Percentiles rank a stretch among this genome's conserved stretches.
phyloP scores from a whole-genome alignment of 2,797 vertebrate species.

The Diceros bicornis region DNA sequence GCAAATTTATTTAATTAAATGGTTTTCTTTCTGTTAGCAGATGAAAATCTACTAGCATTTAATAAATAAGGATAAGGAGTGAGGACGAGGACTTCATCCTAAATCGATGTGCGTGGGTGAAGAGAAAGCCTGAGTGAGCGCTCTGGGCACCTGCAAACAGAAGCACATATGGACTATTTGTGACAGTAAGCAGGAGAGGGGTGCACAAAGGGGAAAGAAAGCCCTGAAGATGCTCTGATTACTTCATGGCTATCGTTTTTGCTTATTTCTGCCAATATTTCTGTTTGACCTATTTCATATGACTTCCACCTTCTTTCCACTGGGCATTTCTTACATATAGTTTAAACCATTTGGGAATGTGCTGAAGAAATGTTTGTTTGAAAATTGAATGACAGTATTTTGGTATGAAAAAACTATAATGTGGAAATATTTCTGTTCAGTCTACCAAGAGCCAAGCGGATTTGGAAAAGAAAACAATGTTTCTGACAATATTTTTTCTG shows the following conservation, averaged over 20 bases:
- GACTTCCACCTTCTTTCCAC: not conserved
- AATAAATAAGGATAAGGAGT: constrained; percentile 4
- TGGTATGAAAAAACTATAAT: constrained; percentile 46
- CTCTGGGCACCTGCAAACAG: not conserved
- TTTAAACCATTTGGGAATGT: constrained; percentile 51
- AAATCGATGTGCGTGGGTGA: not conserved
- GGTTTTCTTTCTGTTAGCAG: not conserved
- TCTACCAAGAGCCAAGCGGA: constrained; percentile 53
- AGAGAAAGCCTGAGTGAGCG: not conserved
- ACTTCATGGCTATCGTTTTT: not conserved
- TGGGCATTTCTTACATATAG: constrained; percentile 13
- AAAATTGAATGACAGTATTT: constrained; percentile 71
- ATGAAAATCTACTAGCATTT: not conserved
- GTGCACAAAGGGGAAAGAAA: not conserved
- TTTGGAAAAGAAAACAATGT: constrained; percentile 21
- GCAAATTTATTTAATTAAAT: constrained; percentile 26
- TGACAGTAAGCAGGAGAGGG: not conserved
- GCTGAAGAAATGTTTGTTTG: constrained; percentile 54
- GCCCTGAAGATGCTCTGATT: not conserved
- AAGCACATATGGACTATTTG: not conserved
- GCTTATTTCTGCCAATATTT: constrained; percentile 58
- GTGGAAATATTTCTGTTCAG: constrained; percentile 68
- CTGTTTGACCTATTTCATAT: not conserved
- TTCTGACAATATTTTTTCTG: constrained; percentile 47
- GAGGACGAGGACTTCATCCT: not conserved